Evolutionary conservation across 2,113 vertebrate species (phyloP).

Genomic region (Alouatta palliata): DNA sequence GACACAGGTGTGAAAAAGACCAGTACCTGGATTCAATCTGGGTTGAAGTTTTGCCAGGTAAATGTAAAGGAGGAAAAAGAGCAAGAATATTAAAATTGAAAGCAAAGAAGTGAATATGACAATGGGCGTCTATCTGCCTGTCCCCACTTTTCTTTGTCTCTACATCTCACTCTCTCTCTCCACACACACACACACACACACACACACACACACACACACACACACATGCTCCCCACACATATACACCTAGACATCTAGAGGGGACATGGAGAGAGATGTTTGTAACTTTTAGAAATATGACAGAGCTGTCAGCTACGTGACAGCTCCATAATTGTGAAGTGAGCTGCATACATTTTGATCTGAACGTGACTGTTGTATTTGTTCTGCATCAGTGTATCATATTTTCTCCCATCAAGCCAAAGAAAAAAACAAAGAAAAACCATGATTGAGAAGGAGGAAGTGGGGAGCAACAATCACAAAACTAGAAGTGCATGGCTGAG

Average conservation of each 20-base stretch:
- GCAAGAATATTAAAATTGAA: neutral
- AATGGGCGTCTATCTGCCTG: neutral
- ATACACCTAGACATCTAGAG: neutral
- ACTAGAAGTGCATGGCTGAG: neutral
- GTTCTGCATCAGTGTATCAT: neutral
- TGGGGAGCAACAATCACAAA: accelerated
- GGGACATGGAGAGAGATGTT: neutral
- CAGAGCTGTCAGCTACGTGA: neutral
- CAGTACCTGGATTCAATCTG: neutral
- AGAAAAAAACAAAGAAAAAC: neutral
- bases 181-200: neutral
- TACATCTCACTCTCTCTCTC: neutral
- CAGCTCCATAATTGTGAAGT: neutral
- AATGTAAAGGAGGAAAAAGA: neutral
- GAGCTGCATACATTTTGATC: neutral
- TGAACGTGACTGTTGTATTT: neutral
- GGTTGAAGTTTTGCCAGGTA: neutral
- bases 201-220: neutral
- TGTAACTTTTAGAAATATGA: neutral
- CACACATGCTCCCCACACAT: neutral
- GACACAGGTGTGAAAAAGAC: neutral
- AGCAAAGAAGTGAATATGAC: neutral
- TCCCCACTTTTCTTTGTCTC: neutral
- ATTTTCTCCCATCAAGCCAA: neutral
- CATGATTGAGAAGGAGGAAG: neutral